These are phyloP conservation scores for Helogale parvula DNA, from an alignment of 2,113 vertebrate genomes.

Conservation along the genomic window DNA sequence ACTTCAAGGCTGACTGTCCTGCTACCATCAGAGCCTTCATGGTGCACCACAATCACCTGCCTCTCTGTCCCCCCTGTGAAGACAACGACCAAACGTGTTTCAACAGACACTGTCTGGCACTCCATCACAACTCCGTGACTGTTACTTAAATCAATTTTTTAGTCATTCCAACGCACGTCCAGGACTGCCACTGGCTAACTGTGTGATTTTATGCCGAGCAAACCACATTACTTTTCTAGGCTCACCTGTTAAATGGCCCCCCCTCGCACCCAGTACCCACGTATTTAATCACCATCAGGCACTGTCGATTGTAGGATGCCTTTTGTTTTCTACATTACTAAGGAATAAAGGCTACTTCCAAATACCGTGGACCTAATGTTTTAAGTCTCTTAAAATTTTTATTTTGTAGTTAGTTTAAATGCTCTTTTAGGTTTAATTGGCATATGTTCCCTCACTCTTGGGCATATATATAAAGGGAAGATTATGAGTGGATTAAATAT, in stretches of 20 bases:
- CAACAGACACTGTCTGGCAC: not conserved
- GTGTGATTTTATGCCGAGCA: not conserved
- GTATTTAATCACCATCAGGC: not conserved
- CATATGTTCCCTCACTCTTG: not conserved
- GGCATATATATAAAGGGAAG: not conserved
- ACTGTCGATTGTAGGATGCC: accelerated
- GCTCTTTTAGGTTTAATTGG: not conserved
- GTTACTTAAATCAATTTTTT: not conserved
- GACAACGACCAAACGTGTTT: not conserved
- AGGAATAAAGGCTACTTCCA: not conserved
- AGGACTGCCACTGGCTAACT: not conserved
- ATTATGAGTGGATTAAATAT: not conserved
- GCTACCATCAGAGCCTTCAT: not conserved
- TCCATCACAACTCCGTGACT: not conserved
- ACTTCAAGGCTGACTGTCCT: too few relatives aligned
- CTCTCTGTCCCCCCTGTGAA: not conserved
- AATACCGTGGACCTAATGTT: not conserved
- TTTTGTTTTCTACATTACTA: not conserved
- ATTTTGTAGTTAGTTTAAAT: not conserved
- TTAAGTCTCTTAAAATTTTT: not conserved
- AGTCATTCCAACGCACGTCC: not conserved
- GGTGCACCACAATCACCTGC: not conserved
- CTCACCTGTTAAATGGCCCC: not conserved
- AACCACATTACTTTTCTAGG: not conserved
- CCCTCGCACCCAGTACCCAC: not conserved